phyloP scores from a whole-genome alignment of 37 sponge, comb jelly and placozoan genomes.

The Ianthella basta region DNA sequence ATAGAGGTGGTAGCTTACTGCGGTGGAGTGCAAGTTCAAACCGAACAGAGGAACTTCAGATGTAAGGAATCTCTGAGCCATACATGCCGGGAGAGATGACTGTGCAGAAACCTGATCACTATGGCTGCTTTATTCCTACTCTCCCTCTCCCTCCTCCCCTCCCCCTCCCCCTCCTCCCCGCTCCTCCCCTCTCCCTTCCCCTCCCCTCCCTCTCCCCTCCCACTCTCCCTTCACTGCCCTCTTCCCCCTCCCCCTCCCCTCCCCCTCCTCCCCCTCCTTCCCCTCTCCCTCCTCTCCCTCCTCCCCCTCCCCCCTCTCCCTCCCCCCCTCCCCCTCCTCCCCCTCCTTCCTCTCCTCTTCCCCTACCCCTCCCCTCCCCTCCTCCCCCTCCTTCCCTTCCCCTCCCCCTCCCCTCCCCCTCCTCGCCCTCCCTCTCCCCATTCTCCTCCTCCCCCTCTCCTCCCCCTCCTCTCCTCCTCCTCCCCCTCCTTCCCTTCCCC shows the following conservation, averaged over 20 bases:
- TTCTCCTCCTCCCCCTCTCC: neutral
- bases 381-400: neutral
- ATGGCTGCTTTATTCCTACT: too few relatives aligned
- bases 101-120: too few relatives aligned
- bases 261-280: neutral
- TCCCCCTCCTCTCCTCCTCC: neutral
- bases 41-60: neutral
- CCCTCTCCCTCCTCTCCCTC: too few relatives aligned
- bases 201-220: neutral
- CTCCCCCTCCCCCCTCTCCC: neutral
- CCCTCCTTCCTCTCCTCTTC: too few relatives aligned
- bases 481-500: too few relatives aligned
- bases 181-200: neutral
- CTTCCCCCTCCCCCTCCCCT: neutral
- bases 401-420: neutral
- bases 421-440: neutral
- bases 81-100: too few relatives aligned
- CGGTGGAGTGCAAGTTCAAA: neutral
- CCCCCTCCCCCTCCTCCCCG: neutral
- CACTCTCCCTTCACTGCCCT: too few relatives aligned
- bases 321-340: neutral
- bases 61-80: neutral
- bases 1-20: conserved; percentile 13
- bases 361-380: neutral
- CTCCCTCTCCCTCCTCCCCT: too few relatives aligned